Conservation (phyloP, 2,113 vertebrate genomes). For the Clupea harengus region DNA sequence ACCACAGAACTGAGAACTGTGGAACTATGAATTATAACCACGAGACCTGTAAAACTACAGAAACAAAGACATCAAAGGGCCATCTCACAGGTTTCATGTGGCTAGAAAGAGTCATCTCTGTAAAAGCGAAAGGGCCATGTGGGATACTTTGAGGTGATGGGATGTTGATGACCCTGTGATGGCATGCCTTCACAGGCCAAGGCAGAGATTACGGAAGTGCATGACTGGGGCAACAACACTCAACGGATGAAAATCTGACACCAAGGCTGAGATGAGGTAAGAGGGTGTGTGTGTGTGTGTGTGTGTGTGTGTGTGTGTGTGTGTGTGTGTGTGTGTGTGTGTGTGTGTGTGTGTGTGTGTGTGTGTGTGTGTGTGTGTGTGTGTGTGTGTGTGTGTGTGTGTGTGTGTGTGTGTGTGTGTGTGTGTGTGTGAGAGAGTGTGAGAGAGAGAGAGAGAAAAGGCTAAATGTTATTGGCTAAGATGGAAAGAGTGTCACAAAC, state of each 20-base stretch:
- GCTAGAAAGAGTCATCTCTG: background rate
- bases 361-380: background rate
- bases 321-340: constrained; percentile 11
- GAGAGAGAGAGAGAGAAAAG: background rate
- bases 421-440: background rate
- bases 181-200: background rate
- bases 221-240: constrained; percentile 27
- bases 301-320: background rate
- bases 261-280: background rate
- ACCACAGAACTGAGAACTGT: no score
- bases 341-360: constrained; percentile 6
- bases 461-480: background rate
- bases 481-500: background rate
- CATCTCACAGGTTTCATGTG: background rate
- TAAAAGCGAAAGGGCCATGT: background rate
- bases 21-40: no score
- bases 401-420: constrained; percentile 6
- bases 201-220: constrained; percentile 43
- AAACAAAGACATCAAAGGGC: no score
- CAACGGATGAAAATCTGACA: background rate
- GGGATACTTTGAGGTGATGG: background rate
- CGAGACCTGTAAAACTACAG: no score
- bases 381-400: constrained; percentile 6
- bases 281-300: constrained; percentile 1
- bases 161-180: background rate